These are phyloP conservation scores for Sebastes jordani DNA, from an alignment of 2,797 vertebrate species.

Conservation along the genomic window DNA sequence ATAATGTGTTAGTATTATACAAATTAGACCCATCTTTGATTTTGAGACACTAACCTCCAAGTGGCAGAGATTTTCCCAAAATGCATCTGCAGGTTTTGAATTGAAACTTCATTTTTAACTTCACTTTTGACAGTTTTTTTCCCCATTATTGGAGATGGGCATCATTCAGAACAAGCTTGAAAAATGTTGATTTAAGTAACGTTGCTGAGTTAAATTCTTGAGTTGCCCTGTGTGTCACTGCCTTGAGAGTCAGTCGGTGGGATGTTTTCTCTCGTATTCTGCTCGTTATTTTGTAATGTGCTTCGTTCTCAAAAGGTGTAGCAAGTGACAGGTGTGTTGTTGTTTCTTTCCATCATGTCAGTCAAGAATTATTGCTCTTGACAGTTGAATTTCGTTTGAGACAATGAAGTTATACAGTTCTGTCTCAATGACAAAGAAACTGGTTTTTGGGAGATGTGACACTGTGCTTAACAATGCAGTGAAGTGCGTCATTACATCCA, in stretches of 20 bases:
- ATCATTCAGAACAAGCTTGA: neutral
- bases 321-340: slow-evolving; percentile 12
- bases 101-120: neutral
- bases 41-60: neutral
- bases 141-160: neutral
- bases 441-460: neutral
- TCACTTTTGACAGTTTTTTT: neutral
- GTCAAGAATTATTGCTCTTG: neutral
- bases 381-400: neutral
- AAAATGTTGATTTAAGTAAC: neutral
- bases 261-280: slow-evolving; percentile 1
- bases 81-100: neutral
- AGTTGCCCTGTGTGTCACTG: neutral
- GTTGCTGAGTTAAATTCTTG: neutral
- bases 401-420: neutral
- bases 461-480: slow-evolving; percentile 8
- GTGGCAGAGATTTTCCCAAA: neutral
- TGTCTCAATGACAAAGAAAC: neutral
- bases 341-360: neutral
- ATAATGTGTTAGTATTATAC: neutral
- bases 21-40: neutral
- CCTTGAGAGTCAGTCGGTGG: neutral
- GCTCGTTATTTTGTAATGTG: slow-evolving; percentile 7
- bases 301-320: slow-evolving; percentile 4
- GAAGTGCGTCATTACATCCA: neutral